Percentiles rank a stretch among this genome's conserved stretches.
These are phyloP conservation scores for Cenopis cana DNA, from an alignment of 2,888 invertebrate genomes.

Conservation along the genomic window DNA sequence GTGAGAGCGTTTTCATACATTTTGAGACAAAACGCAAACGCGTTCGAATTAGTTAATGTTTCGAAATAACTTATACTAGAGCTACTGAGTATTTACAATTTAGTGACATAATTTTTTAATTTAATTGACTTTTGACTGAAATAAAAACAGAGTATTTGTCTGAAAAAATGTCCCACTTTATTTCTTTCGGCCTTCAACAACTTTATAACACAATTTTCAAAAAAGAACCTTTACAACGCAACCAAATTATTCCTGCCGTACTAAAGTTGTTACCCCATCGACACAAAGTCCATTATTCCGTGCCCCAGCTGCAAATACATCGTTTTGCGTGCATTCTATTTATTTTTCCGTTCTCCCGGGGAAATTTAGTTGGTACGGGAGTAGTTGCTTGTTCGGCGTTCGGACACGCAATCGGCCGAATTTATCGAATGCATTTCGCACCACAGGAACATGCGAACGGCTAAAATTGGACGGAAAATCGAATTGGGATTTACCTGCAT, in stretches of 20 bases:
- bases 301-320: background rate
- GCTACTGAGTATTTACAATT: too few species aligned
- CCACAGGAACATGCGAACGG: background rate
- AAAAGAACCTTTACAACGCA: background rate
- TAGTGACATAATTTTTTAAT: too few species aligned
- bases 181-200: background rate
- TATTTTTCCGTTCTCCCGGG: conserved; percentile 18
- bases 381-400: conserved; percentile 13
- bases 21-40: too few species aligned
- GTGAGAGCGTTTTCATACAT: too few species aligned
- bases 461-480: background rate
- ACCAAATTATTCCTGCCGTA: background rate
- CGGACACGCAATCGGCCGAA: conserved; percentile 11
- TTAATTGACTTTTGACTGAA: too few species aligned
- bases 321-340: conserved; percentile 6
- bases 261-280: background rate
- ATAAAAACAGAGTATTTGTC: too few species aligned
- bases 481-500: background rate
- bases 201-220: background rate
- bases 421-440: conserved; percentile 7
- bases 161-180: background rate
- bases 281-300: background rate
- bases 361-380: conserved; percentile 14
- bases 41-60: too few species aligned
- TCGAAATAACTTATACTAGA: too few species aligned